Evolutionary conservation across 2,113 vertebrate genomes (phyloP), one percentile per base, ranked within the genome.

Genomic region (Macquaria australasica): DNA sequence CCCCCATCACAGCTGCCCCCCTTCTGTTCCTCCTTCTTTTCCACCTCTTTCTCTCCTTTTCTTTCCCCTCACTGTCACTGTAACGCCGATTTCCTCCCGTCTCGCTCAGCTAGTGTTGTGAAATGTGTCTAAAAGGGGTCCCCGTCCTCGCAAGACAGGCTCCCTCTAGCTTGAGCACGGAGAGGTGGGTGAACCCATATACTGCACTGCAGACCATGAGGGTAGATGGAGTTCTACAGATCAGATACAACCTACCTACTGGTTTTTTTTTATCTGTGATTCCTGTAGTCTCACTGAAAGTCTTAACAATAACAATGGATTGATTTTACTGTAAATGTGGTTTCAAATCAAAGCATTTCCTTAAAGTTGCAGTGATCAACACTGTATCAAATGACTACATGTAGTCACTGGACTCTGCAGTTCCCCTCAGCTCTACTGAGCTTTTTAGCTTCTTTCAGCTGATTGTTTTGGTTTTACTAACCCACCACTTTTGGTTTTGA

Each of bases 71-170:
- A 37, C 79, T 12, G 10, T 76, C 77, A 60, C 70, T 6, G 34
- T 80, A 70, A 73, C 1, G 70, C 73, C 51, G 45, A 85, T 77
- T 55, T 77, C 82, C 82, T 82, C 14, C 53, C 8, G 81, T 92
- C 43, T 89, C 83, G 84, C 88, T 89, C 86, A 56, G 62, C 71
- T 87, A 31, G 83, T 91, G 82, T 92, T 60, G 86, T 92, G 75
- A 85, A 81, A 69, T 55, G 72, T 78, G 71, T 84, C 79, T 79
- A 60, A 82, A 56, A 12, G 39, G 55, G 37, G 39, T 6, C 28
- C 25, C 39, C 28, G 25, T 48, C 51, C 31, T 62, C 16, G 23
- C 68, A 34, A 70, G 73, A 72, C 37, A 5, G 71, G n/a, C 78
- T 66, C 68, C 79, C 64, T 74, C 55, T 74, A 79, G 75, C 59